Base-by-base conservation (phyloP, 2,888 invertebrate genomes). In the Pterostichus niger region DNA sequence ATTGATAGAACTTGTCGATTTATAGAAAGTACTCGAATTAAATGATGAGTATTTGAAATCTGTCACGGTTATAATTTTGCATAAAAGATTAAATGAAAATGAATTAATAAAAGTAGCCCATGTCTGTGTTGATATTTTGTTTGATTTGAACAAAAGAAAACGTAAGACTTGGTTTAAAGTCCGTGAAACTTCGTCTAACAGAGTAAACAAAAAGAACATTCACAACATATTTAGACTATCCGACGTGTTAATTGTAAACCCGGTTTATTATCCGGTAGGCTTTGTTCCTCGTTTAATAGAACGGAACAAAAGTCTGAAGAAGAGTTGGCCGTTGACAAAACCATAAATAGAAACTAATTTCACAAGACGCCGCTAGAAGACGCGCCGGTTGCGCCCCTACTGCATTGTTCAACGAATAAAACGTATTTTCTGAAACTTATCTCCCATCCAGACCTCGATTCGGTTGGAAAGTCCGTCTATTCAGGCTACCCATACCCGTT, bases 301-400 rank as follows among this genome's bases (percentile, higher is more conserved):
- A 77, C 56, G 40, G 56, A 77, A 77, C 77, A 77, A 77, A 77
- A 77, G 77, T 77, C 77, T 52, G 76, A 75, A 75, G 75, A 77
- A 77, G 77, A 75, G 75, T 77, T 77, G 40, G 56, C 56, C 40
- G 61, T 64, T 79, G 68, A 79, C 79, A 79, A 79, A 79, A 79
- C 68, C 64, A 79, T 79, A 79, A 79, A 79, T 79, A 79, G 61
- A 68, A 79, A 79, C 79, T 79, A 79, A 79, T 79, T 79, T 79
- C 79, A 68, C 64, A 64, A 79, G 79, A 64, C 64, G 79, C 40
- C 77, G 17, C 49, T 40, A 56, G 77, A 46, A 52, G 40, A 33
- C 49, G 9, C 49, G 56, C 17, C n/a, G 17, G 56, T 17, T 11
- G 56, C 13, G 54, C 15, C 35, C 56, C 7, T 11, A 56, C 10